These are phyloP conservation scores for Drosophila willistoni DNA, from an alignment of 1,140 invertebrate species.

Conservation along the genomic window DNA sequence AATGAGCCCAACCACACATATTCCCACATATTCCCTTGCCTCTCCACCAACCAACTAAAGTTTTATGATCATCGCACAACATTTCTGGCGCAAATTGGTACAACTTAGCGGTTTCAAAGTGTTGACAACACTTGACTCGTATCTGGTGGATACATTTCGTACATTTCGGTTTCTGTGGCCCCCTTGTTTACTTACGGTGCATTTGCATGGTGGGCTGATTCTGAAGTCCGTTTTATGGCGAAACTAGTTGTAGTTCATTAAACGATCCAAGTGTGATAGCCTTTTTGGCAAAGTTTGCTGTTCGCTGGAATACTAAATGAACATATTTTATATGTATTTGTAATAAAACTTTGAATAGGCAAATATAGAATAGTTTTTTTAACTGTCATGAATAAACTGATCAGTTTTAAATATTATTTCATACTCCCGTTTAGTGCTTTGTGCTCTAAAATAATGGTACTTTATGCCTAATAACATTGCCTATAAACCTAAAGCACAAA, in stretches of 20 bases:
- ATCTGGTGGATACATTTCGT: constrained; percentile 62
- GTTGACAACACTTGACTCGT: constrained; percentile 55
- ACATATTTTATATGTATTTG: background rate
- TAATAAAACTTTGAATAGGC: too few species aligned
- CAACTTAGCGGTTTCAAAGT: constrained; percentile 30
- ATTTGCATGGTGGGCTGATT: constrained; percentile 63
- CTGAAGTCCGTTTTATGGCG: background rate
- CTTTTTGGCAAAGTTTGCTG: background rate
- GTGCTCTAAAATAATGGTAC: too few species aligned
- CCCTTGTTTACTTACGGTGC: constrained; percentile 47
- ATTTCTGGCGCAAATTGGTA: constrained; percentile 38
- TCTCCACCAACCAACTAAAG: constrained; percentile 11
- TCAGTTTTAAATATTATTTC: too few species aligned
- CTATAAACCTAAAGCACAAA: too few species aligned
- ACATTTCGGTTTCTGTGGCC: constrained; percentile 39
- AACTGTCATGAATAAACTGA: too few species aligned
- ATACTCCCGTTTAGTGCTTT: too few species aligned
- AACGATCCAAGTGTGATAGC: too few species aligned
- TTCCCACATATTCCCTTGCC: background rate
- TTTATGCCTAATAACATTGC: too few species aligned
- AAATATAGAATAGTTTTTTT: too few species aligned
- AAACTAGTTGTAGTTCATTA: background rate
- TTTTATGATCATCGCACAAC: constrained; percentile 31
- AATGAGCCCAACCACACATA: constrained; percentile 51
- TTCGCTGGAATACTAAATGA: background rate